Evolutionary conservation across 2,113 vertebrate species (phyloP), one percentile per base, ranked within the genome.

Genomic region (Dicerorhinus sumatrensis): DNA sequence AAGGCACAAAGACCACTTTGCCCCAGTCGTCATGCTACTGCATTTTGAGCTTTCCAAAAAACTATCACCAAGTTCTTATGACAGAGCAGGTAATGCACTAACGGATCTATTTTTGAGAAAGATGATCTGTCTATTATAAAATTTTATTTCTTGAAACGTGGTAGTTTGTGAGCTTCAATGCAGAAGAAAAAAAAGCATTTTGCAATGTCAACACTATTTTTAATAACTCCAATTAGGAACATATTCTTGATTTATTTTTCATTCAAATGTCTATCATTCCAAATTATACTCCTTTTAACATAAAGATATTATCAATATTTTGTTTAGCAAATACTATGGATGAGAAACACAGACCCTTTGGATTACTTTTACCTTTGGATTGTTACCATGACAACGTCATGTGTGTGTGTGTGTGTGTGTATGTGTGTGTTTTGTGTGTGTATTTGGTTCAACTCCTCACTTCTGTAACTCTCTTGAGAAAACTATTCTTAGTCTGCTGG

Each of bases 21-120:
- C 58, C 4, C 4, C 13, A 48, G 3, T 1, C 10, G 29, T 60
- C 54, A 9, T 0, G 16, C 9, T 29, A 3, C 7, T 65, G 9
- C 9, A 2, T 36, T 36, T n/a, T 18, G 6, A 42, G 25, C 18
- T 46, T 36, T 20, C 58, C 36, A 12, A 31, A 31, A 12, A 42
- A 25, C 72, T 4, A 9, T 16, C 31, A 51, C 21, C 12, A 48
- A 51, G 5, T 77, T 89, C 31, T 33, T 9, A 2, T 5, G n/a
- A 63, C 23, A 13, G 21, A 29, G 36, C 21, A 17, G 42, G 31
- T 17, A 3, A 89, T 29, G 33, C 14, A 36, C 33, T 54, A 54
- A 54, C 3, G 3, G 51, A 54, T 54, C 51, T 54, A 54, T 54
- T 54, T 54, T 56, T n/a, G 56, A 51, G 42, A 51, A 20, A 58